These are phyloP conservation scores for Pelobates fuscus DNA, from an alignment of 2,113 vertebrate species.

Conservation along the genomic window DNA sequence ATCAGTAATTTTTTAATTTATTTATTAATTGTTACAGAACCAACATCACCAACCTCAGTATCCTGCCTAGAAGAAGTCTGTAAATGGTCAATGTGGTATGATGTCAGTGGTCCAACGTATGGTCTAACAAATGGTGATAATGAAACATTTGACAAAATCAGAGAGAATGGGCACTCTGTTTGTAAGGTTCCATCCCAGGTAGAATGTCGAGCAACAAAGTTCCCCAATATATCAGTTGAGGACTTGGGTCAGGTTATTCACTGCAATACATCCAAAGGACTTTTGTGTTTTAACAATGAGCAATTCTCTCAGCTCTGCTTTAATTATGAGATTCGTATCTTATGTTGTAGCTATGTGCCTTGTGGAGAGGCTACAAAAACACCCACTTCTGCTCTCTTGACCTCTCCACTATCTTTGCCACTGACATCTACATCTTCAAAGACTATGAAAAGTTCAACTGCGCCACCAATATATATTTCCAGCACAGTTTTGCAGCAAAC, in stretches of 20 bases:
- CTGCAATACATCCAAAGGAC: conserved; percentile 51
- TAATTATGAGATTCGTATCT: conserved; percentile 66
- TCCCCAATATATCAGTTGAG: not conserved
- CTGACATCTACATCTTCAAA: not conserved
- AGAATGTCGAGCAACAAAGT: conserved; percentile 57
- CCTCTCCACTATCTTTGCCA: not conserved
- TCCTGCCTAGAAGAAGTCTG: conserved; percentile 54
- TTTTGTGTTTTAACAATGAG: conserved; percentile 63
- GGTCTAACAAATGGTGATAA: conserved; percentile 59
- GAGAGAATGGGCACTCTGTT: conserved; percentile 49
- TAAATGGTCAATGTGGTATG: conserved; percentile 66
- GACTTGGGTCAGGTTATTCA: conserved; percentile 60
- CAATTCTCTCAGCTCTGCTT: conserved; percentile 57
- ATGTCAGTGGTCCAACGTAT: conserved; percentile 50
- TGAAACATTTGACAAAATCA: conserved; percentile 63
- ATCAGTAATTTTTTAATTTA: no score
- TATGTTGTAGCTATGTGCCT: conserved; percentile 61
- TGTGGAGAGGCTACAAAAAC: conserved; percentile 48
- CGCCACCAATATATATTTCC: not conserved
- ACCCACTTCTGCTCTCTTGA: not conserved
- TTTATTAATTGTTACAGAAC: conserved; percentile 1
- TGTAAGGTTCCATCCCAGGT: conserved; percentile 43
- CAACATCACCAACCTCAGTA: conserved; percentile 14
- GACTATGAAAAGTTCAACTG: not conserved
- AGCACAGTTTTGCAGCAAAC: not conserved